Evolutionary conservation across 2,113 vertebrate genomes (phyloP), one percentile per base, ranked within the genome.

Genomic region (Cryptomyrus ogoouensis): DNA sequence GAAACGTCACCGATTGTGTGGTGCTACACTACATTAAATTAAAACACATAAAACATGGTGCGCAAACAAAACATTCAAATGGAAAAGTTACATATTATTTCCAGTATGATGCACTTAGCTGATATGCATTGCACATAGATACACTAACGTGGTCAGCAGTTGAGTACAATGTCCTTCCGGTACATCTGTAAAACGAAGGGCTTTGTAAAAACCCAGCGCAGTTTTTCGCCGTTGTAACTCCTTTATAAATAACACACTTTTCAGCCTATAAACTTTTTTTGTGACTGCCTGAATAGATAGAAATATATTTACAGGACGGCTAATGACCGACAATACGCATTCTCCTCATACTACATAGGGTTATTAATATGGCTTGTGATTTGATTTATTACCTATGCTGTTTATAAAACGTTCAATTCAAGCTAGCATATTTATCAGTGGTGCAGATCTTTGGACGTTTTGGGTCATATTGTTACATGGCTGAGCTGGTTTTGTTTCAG

Each of bases 141-240:
- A 66, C 42, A 88, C 39, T 44, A 58, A 44, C 53, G 53, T 39
- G 62, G n/a, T 50, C 46, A 27, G 47, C 58, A 47, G 13, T 31
- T 35, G 66, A 58, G 44, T 83, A 53, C 35, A 90, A 92, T n/a
- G 93, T 91, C 88, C 90, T 89, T 2, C 39, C 9, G 0, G 83
- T 70, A 70, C 62, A 27, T 31, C 62, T 31, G 88, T 89, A 88
- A 89, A 2, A 90, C 58, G 17, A 85, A 90, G 83, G 66, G 83
- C 91, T 91, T 89, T 88, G 39, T 46, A 85, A 85, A 85, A 47
- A 21, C 21, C 42, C 83, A 56, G 49, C 24, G 47, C 86, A 35
- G 49, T 58, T 56, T 77, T 80, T 80, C 17, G 31, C 5, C 35
- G 35, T 42, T 80, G 35, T 42, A 80, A 80, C 74, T 35, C 35